These are phyloP conservation scores for Chymomyza procnemis DNA, from an alignment of 2,888 invertebrate species.

Conservation along the genomic window DNA sequence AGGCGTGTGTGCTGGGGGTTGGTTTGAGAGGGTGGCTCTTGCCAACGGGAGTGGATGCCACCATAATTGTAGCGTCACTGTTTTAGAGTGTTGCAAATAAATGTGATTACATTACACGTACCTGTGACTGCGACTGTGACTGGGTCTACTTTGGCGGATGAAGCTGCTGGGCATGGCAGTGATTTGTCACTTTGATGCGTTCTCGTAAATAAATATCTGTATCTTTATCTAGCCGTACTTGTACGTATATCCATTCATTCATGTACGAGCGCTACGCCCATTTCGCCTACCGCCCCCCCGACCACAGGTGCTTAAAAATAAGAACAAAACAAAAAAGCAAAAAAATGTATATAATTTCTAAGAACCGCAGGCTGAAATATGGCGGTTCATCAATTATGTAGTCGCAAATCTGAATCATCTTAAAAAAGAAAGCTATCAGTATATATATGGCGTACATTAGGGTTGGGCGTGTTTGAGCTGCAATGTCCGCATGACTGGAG, in stretches of 20 bases:
- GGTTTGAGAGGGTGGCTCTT: conserved; percentile 3
- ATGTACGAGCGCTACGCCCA: not conserved
- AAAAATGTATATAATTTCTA: not conserved
- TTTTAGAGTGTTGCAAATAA: conserved; percentile 61
- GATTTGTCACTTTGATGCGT: conserved; percentile 62
- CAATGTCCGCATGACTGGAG: too few species aligned
- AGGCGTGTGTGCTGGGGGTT: not conserved
- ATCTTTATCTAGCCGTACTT: not conserved
- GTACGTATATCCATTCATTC: too few species aligned
- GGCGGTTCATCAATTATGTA: conserved; percentile 61
- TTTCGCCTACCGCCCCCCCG: too few species aligned
- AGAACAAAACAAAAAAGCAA: not conserved
- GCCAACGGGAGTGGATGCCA: conserved; percentile 46
- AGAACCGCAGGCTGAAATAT: conserved; percentile 52
- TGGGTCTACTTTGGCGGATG: not conserved
- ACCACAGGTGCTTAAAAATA: not conserved
- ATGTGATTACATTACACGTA: conserved; percentile 59
- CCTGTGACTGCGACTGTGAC: conserved; percentile 14
- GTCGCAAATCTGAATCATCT: conserved; percentile 44
- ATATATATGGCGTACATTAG: not conserved
- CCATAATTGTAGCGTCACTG: conserved; percentile 47
- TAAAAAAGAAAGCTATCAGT: not conserved
- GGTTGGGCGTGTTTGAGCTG: too few species aligned
- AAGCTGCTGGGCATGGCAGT: conserved; percentile 38
- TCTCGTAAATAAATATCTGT: conserved; percentile 22